Evolutionary conservation across 2,113 vertebrate species (phyloP).

Genomic region (Danionella cerebrum): DNA sequence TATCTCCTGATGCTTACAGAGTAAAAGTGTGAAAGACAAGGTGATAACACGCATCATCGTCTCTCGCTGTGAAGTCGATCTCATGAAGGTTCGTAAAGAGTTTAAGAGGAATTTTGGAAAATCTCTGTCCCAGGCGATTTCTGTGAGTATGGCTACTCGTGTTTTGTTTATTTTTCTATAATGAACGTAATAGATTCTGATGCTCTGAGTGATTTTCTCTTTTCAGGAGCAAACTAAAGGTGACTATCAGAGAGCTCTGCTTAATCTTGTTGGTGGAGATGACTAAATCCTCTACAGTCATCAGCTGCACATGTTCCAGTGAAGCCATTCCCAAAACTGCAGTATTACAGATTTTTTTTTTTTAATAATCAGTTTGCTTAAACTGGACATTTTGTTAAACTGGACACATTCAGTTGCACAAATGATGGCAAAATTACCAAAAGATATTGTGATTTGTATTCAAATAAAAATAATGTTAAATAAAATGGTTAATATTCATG

Average conservation of each 20-base stretch:
- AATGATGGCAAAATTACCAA: not conserved
- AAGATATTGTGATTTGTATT: too few species aligned
- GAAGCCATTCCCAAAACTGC: not conserved
- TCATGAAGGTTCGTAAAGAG: slow-evolving; percentile 82
- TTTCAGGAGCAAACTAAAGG: slow-evolving; percentile 91
- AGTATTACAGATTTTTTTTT: too few species aligned
- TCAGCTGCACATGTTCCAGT: not conserved
- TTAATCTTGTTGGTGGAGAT: slow-evolving; percentile 85
- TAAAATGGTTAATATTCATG: too few species aligned
- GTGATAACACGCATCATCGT: slow-evolving; percentile 86
- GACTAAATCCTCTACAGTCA: slow-evolving; percentile 56
- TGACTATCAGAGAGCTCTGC: slow-evolving; percentile 87
- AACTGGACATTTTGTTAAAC: too few species aligned
- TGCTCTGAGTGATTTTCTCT: not conserved
- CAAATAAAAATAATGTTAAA: too few species aligned
- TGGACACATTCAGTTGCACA: not conserved
- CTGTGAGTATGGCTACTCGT: slow-evolving; percentile 57
- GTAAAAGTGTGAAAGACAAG: slow-evolving; percentile 86
- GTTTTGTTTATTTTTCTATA: not conserved
- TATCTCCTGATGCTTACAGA: slow-evolving; percentile 52
- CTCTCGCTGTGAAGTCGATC: slow-evolving; percentile 89
- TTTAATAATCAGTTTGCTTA: too few species aligned
- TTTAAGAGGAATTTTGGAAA: slow-evolving; percentile 83
- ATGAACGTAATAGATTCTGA: too few species aligned
- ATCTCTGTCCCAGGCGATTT: slow-evolving; percentile 80